These are phyloP conservation scores for Globicephala melas DNA, from an alignment of 2,113 vertebrate genomes.

Conservation along the genomic window DNA sequence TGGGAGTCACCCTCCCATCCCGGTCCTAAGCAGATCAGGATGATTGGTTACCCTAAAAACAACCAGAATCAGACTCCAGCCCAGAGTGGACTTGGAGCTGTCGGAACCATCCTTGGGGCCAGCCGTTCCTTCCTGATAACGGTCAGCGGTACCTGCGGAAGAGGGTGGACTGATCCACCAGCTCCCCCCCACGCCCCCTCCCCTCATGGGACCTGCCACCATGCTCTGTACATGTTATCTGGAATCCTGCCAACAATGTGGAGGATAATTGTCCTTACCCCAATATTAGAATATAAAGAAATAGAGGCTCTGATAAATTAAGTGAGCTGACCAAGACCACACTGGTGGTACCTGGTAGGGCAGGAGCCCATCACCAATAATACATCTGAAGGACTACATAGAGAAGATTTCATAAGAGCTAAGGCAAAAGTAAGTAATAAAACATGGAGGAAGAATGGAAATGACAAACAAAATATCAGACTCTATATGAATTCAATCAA, in stretches of 20 bases:
- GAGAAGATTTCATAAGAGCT: not conserved
- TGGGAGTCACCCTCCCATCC: not conserved
- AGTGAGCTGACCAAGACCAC: not conserved
- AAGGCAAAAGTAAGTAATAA: not conserved
- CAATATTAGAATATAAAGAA: not conserved
- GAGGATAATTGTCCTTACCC: not conserved
- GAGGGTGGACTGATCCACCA: not conserved
- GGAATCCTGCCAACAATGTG: not conserved
- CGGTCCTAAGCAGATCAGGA: not conserved
- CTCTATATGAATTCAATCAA: not conserved
- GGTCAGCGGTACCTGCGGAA: not conserved
- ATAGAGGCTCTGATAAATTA: not conserved
- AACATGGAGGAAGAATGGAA: not conserved
- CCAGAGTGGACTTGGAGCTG: not conserved
- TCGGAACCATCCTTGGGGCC: not conserved
- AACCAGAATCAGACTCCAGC: not conserved
- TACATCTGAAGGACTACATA: not conserved
- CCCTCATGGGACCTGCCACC: not conserved
- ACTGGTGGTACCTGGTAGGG: not conserved
- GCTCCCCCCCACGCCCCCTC: no score
- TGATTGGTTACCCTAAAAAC: not conserved
- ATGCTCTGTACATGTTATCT: not conserved
- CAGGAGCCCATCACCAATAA: not conserved
- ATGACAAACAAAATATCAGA: conserved; percentile 23
- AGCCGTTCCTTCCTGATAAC: not conserved